Conservation (phyloP, 2,888 invertebrate genomes). For the Tortricodes alternella region DNA sequence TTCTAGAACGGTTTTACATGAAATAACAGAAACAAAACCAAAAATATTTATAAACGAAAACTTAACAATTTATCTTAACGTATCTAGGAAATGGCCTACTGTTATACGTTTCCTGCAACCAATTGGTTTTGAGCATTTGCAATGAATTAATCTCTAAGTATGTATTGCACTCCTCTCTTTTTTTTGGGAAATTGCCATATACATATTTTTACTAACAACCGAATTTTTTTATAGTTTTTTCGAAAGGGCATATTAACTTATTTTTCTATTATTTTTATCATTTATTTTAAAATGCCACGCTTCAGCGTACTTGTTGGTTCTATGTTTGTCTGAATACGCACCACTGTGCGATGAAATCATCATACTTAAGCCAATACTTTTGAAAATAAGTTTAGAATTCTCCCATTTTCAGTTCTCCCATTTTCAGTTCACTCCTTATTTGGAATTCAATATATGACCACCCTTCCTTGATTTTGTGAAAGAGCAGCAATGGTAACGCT, state of each 20-base stretch:
- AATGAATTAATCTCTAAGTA: not conserved
- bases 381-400: slow-evolving; percentile 8
- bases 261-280: slow-evolving; percentile 1
- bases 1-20: too few species aligned
- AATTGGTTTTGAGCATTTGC: slow-evolving; percentile 3
- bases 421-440: not conserved
- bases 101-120: not conserved
- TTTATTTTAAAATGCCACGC: slow-evolving; percentile 9
- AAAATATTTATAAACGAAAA: too few species aligned
- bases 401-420: slow-evolving; percentile 4
- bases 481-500: not conserved
- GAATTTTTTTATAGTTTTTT: not conserved
- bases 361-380: slow-evolving; percentile 5
- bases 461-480: slow-evolving; percentile 1
- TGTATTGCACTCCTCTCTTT: not conserved
- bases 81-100: too few species aligned
- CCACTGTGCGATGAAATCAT: not conserved
- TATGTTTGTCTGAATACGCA: slow-evolving; percentile 1
- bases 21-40: too few species aligned
- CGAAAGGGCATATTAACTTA: not conserved
- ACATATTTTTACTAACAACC: not conserved
- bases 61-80: too few species aligned
- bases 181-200: not conserved
- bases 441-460: slow-evolving; percentile 2
- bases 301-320: slow-evolving; percentile 2